Conservation (phyloP, 2,797 vertebrate genomes). For the Micromesistius poutassou region DNA sequence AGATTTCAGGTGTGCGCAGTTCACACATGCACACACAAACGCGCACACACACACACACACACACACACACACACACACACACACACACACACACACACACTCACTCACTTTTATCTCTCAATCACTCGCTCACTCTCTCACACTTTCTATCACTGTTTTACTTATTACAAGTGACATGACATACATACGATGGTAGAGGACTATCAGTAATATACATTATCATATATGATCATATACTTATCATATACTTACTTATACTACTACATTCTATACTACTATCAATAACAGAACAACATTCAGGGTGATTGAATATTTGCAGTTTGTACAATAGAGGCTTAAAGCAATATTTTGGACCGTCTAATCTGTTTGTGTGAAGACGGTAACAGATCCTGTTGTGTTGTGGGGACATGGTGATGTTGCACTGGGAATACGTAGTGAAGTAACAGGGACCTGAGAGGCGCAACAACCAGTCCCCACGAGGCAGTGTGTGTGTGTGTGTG, state of each 20-base stretch:
- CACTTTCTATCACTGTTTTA: not conserved
- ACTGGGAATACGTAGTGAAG: not conserved
- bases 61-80: no score
- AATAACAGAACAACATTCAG: not conserved
- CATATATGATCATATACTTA: no score
- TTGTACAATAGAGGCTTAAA: not conserved
- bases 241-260: not conserved
- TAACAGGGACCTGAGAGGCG: not conserved
- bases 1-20: not conserved
- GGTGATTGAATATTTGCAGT: not conserved
- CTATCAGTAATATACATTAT: no score
- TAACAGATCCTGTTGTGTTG: not conserved
- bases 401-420: not conserved
- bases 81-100: no score
- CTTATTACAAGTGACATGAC: not conserved
- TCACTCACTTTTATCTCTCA: not conserved
- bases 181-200: not conserved
- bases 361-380: not conserved
- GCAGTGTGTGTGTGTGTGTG: no score
- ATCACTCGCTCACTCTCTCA: not conserved
- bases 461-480: not conserved
- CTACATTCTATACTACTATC: not conserved
- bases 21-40: slow-evolving; percentile 7
- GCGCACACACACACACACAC: slow-evolving; percentile 7
- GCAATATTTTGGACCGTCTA: not conserved